phyloP scores from a whole-genome alignment of 2,888 invertebrate genomes.

The Volucella inflata region DNA sequence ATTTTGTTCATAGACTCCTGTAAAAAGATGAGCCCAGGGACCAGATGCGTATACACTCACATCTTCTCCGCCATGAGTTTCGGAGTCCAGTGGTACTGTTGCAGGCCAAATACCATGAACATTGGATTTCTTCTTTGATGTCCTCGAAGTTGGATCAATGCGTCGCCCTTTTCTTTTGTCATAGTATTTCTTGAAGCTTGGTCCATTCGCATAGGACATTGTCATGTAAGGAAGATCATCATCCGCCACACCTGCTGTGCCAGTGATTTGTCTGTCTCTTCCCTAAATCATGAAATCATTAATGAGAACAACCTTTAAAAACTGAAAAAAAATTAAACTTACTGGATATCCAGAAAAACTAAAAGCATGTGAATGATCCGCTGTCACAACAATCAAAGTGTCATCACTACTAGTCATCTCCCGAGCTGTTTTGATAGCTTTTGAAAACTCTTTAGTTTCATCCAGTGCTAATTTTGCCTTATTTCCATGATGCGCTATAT shows the following conservation, averaged over 20 bases:
- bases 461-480: conserved; percentile 81
- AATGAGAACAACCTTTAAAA: no score
- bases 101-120: conserved; percentile 85
- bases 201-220: conserved; percentile 90
- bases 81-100: conserved; percentile 84
- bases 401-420: conserved; percentile 87
- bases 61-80: conserved; percentile 92
- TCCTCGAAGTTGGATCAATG: conserved; percentile 78
- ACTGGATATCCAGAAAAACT: conserved; percentile 89
- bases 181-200: conserved; percentile 85
- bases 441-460: conserved; percentile 88
- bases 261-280: conserved; percentile 80
- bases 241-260: conserved; percentile 80
- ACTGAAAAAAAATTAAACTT: conserved; percentile 67
- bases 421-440: conserved; percentile 88
- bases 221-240: conserved; percentile 87
- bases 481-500: conserved; percentile 82
- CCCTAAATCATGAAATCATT: conserved; percentile 72
- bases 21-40: conserved; percentile 92
- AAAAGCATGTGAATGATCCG: conserved; percentile 93
- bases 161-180: conserved; percentile 77
- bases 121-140: conserved; percentile 26
- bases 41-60: conserved; percentile 91
- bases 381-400: conserved; percentile 91
- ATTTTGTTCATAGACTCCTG: conserved; percentile 91